Percentiles rank a stretch among this genome's conserved stretches.
Conservation (phyloP, 1,140 invertebrate genomes). For the Drosophila ogumai region DNA sequence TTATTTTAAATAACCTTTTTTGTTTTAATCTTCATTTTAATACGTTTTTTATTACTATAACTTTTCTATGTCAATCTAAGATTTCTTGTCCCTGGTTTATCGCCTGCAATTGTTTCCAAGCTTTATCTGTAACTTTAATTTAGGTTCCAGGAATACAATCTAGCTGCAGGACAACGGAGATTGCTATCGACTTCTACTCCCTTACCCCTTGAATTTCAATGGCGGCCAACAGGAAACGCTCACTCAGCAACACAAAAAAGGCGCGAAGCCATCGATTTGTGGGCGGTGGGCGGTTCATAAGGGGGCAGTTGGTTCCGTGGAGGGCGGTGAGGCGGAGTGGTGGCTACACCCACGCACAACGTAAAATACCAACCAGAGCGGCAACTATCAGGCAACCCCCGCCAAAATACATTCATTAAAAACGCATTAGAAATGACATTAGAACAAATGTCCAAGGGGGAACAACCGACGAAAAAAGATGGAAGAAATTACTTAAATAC, state of each 20-base stretch:
- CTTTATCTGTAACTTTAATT: constrained; percentile 28
- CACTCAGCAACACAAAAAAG: constrained; percentile 68
- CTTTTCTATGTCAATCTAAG: background rate
- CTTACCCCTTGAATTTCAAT: constrained; percentile 15
- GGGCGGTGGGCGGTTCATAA: constrained; percentile 38
- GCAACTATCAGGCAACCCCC: constrained; percentile 9
- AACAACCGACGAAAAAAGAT: constrained; percentile 40
- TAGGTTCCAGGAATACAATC: constrained; percentile 27
- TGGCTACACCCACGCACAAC: constrained; percentile 7
- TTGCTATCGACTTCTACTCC: constrained; percentile 15
- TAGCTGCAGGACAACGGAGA: constrained; percentile 25
- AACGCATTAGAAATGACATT: constrained; percentile 84
- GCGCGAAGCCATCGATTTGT: constrained; percentile 84
- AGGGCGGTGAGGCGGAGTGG: background rate
- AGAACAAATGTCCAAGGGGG: constrained; percentile 68
- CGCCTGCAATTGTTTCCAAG: constrained; percentile 2
- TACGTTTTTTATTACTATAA: background rate
- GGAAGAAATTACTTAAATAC: constrained; percentile 68
- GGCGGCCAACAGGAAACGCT: constrained; percentile 70
- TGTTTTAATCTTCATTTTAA: background rate
- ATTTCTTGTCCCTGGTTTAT: background rate
- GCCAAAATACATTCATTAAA: constrained; percentile 76
- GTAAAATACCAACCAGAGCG: constrained; percentile 28
- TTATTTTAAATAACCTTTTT: no score
- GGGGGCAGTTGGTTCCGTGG: background rate